Evolutionary conservation across 23 tunicate species (phyloP).

Genomic region (Trididemnum nubilum): DNA sequence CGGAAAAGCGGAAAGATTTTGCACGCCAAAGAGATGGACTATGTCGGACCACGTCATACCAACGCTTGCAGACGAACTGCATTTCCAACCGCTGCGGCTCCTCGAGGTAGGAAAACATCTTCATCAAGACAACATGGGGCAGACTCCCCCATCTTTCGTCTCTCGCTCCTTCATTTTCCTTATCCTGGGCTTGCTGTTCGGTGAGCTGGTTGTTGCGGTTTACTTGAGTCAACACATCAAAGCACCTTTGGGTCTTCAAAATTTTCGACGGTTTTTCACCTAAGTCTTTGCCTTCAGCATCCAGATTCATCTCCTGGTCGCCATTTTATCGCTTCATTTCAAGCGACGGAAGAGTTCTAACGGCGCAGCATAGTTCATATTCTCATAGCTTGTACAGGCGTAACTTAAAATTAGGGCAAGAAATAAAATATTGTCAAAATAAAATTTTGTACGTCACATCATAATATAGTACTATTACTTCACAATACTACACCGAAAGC

Average conservation of each 20-base stretch:
- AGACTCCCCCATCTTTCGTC: constrained; percentile 56
- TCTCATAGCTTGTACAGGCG: neutral
- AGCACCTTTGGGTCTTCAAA: constrained; percentile 17
- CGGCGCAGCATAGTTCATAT: neutral
- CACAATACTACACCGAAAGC: too few relatives aligned
- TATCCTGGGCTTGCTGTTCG: too few relatives aligned
- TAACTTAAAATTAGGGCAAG: neutral
- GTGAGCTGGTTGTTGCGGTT: neutral
- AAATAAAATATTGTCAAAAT: too few relatives aligned
- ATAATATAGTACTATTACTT: too few relatives aligned
- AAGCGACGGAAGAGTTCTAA: neutral
- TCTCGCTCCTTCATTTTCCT: neutral
- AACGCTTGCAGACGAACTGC: constrained; percentile 91
- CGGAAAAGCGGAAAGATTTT: constrained; percentile 82
- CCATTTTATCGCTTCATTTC: neutral
- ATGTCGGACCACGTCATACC: constrained; percentile 87
- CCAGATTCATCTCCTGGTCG: neutral
- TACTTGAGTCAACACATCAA: constrained; percentile 16
- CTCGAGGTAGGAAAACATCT: constrained; percentile 45
- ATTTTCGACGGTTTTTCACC: constrained; percentile 28
- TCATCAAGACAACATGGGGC: constrained; percentile 75
- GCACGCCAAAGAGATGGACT: constrained; percentile 68
- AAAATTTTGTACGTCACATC: too few relatives aligned
- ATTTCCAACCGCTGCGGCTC: constrained; percentile 53
- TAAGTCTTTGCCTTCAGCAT: neutral